phyloP scores from a whole-genome alignment of 2,797 vertebrate genomes.

The Danio choprae region DNA sequence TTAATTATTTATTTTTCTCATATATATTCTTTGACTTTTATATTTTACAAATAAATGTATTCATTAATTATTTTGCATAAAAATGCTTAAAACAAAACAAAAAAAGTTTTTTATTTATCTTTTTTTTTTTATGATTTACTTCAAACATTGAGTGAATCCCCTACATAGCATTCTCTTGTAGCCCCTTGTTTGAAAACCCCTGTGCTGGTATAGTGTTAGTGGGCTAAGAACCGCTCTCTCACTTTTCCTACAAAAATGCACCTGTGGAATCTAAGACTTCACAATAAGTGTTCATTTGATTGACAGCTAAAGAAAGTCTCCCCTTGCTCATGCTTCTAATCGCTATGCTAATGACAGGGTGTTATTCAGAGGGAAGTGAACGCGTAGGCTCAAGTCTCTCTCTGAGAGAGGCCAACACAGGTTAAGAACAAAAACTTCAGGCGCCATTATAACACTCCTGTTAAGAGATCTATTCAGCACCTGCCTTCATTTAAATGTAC shows the following conservation, averaged over 20 bases:
- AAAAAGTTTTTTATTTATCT: no score
- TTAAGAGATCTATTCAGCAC: conserved; percentile 27
- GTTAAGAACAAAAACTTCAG: conserved; percentile 50
- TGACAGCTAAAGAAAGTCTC: conserved; percentile 45
- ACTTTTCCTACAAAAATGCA: not conserved
- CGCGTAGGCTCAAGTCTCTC: conserved; percentile 43
- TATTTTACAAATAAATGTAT: no score
- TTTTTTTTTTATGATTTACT: no score
- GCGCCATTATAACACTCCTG: conserved; percentile 40
- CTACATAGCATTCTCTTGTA: no score
- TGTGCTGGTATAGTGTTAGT: not conserved
- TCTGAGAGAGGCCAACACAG: conserved; percentile 10
- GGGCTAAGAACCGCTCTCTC: not conserved
- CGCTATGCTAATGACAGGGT: conserved; percentile 55
- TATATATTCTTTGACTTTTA: no score
- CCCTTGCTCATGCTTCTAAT: conserved; percentile 41
- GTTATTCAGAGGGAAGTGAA: conserved; percentile 53
- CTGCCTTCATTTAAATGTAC: conserved; percentile 10
- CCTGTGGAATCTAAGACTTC: conserved; percentile 7
- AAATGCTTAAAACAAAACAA: no score
- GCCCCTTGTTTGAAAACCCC: no score
- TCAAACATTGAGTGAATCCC: no score
- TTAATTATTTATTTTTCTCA: no score
- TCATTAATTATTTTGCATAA: no score
- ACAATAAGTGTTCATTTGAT: conserved; percentile 44